Evolutionary conservation across 2,888 invertebrate species (phyloP), one percentile per base, ranked within the genome.

Genomic region (Cosmia trapezina): DNA sequence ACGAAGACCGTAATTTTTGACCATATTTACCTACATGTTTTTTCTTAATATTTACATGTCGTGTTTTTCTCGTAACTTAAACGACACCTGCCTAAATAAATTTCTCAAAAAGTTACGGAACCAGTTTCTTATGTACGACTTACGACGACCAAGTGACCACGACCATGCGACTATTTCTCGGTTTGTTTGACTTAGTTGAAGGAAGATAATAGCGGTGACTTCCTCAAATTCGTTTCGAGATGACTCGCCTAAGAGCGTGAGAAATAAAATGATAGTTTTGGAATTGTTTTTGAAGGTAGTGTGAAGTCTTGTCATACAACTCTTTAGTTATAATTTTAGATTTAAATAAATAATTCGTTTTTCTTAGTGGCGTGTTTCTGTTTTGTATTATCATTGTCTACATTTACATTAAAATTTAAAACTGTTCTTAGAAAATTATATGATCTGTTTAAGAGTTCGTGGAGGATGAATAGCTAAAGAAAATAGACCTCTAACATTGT

Each of bases 211-310:
- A 91, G 93, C 88, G 88, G 90, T 82, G 87, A 94, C 94, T 95
- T 95, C 95, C 93, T 93, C 92, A 94, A 94, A 93, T 93, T 94
- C 93, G 92, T 93, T 89, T 92, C 91, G 87, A 91, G 93, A 93
- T 94, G 94, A 94, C 92, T 93, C 89, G 90, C 82, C 90, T 85
- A 63, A 70, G 90, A 91, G 84, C 95, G 95, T 95, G 95, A 94
- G 95, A 95, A 95, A 90, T 89, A 85, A 90, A 92, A 92, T 91
- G 88, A 91, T 90, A 88, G 89, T 91, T 92, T 83, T 87, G 77
- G 85, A 86, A 73, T 72, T 73, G 80, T 83, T 81, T 61, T 69
- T 76, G 72, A 43, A 69, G 64, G 83, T 86, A 88, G 87, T 85
- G 71, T 78, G 51, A 79, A 70, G 65, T 61, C 63, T 63, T 74